Evolutionary conservation across 2,888 invertebrate species (phyloP).

Genomic region (Allygus modestus): DNA sequence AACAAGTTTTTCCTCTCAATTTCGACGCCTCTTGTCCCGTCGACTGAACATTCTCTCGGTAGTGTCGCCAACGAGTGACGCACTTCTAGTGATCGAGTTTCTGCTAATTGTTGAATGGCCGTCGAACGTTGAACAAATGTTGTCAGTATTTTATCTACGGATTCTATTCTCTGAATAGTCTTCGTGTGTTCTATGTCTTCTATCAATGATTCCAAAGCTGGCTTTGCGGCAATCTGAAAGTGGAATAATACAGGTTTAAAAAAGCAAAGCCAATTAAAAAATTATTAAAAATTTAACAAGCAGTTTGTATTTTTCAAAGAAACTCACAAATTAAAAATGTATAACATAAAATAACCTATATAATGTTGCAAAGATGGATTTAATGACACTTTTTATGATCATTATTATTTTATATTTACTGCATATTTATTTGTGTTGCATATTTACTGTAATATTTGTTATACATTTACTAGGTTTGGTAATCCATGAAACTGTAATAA

Average conservation of each 20-base stretch:
- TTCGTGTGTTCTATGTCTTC: background rate
- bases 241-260: background rate
- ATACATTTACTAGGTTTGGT: too few relatives aligned
- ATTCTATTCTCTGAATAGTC: background rate
- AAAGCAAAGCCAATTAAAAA: background rate
- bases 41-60: background rate
- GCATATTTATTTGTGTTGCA: too few relatives aligned
- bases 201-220: background rate
- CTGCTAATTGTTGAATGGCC: background rate
- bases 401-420: too few relatives aligned
- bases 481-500: too few relatives aligned
- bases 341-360: too few relatives aligned
- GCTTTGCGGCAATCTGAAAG: constrained; percentile 6
- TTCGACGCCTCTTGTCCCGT: background rate
- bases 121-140: background rate
- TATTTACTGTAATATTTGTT: too few relatives aligned
- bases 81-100: background rate
- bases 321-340: too few relatives aligned
- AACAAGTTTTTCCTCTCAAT: background rate
- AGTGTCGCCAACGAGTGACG: background rate
- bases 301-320: too few relatives aligned
- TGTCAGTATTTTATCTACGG: background rate
- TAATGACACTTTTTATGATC: too few relatives aligned
- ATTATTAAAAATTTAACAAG: background rate
- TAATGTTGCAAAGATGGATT: too few relatives aligned